phyloP scores from a whole-genome alignment of 2,113 vertebrate genomes.

The Chinchilla lanigera region DNA sequence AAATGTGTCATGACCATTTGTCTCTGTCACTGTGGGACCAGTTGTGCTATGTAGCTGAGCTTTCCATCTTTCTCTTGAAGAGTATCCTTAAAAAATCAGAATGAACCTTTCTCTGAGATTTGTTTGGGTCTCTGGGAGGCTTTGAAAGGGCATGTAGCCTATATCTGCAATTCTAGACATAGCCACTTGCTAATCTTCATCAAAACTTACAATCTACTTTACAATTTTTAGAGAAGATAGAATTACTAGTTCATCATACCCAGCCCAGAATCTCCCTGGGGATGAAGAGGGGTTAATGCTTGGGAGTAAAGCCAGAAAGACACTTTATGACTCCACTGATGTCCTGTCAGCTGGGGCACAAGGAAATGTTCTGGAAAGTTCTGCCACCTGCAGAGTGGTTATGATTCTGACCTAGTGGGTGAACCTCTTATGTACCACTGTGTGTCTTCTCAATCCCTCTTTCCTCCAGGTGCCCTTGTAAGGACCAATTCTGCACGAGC shows the following conservation, averaged over 20 bases:
- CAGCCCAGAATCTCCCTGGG: neutral
- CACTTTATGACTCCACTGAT: neutral
- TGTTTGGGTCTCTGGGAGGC: neutral
- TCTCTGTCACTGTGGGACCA: slow-evolving; percentile 56
- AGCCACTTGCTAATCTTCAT: slow-evolving; percentile 24
- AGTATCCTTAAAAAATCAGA: slow-evolving; percentile 60
- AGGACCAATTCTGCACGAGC: neutral
- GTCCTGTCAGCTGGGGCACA: neutral
- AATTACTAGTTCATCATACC: neutral
- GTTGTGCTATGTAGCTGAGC: neutral
- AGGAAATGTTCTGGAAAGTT: neutral
- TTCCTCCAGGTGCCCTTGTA: neutral
- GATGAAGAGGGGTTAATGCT: neutral
- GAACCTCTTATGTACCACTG: neutral
- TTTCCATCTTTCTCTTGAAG: slow-evolving; percentile 55
- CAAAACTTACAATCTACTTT: neutral
- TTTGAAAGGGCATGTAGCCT: neutral
- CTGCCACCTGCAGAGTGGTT: neutral
- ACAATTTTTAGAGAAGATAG: neutral
- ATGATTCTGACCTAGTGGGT: neutral
- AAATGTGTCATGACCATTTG: neutral
- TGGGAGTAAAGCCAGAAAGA: neutral
- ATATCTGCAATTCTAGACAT: neutral
- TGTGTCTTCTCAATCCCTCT: neutral
- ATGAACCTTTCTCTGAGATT: slow-evolving; percentile 37